Conservation (phyloP, 2,113 vertebrate species). For the Lichenostomus cassidix region DNA sequence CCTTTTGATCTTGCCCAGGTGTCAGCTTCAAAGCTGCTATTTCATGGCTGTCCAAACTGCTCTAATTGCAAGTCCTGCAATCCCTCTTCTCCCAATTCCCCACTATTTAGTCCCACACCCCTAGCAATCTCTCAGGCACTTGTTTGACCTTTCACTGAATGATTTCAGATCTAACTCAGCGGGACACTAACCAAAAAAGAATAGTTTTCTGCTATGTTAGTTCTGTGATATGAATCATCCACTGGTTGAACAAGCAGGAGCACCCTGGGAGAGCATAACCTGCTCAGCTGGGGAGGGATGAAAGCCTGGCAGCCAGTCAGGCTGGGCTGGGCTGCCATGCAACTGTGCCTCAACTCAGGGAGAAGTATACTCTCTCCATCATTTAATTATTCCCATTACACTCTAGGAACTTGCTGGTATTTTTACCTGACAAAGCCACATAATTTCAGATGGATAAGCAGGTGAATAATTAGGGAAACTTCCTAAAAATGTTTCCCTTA, state of each 20-base stretch:
- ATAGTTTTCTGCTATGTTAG: neutral
- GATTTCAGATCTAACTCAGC: neutral
- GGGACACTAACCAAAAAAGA: neutral
- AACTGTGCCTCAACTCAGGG: neutral
- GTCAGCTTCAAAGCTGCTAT: conserved; percentile 26
- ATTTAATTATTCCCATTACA: neutral
- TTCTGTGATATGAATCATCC: neutral
- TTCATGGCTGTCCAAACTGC: neutral
- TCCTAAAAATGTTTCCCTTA: neutral
- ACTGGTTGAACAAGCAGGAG: neutral
- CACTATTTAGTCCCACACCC: neutral
- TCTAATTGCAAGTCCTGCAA: conserved; percentile 25
- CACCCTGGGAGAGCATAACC: neutral
- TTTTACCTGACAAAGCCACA: neutral
- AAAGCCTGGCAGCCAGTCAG: neutral
- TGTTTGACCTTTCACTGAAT: conserved; percentile 24
- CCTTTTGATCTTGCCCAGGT: conserved; percentile 10
- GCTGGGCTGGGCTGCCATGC: neutral
- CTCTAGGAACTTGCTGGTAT: neutral
- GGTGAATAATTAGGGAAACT: neutral
- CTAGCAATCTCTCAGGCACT: conserved; percentile 1
- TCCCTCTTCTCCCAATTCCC: conserved; percentile 11
- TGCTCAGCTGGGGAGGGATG: neutral
- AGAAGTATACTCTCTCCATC: neutral
- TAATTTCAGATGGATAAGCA: neutral